Conservation (phyloP, 2,113 vertebrate species). For the Chamaetylas fuelleborni region DNA sequence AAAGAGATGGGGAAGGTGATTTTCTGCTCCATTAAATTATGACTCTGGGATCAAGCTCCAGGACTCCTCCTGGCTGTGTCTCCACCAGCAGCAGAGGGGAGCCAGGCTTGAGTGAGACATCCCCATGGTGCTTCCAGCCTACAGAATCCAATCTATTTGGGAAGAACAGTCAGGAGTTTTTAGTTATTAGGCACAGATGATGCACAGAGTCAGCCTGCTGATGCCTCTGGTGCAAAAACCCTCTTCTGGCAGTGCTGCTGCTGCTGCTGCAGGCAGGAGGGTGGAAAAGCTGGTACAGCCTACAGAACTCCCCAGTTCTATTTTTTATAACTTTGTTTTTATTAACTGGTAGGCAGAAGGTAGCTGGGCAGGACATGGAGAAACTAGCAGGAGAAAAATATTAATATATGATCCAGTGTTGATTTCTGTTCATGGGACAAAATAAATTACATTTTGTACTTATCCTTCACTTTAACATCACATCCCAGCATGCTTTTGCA, state of each 20-base stretch:
- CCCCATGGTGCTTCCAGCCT: background rate
- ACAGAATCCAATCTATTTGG: accelerated
- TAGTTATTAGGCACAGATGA: background rate
- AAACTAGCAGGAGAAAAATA: background rate
- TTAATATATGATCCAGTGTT: background rate
- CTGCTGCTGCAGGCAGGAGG: background rate
- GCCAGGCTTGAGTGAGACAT: accelerated
- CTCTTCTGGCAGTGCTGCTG: background rate
- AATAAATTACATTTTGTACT: background rate
- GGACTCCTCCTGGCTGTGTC: background rate
- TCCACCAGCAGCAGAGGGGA: background rate
- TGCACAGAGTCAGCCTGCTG: background rate
- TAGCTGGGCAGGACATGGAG: background rate
- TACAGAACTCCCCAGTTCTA: background rate
- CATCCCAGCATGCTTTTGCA: background rate
- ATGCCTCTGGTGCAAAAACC: background rate
- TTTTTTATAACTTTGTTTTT: background rate
- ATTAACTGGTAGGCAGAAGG: background rate
- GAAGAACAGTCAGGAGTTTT: background rate
- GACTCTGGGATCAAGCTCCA: background rate
- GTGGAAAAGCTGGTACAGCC: background rate
- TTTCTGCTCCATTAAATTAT: background rate
- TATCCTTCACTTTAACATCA: background rate
- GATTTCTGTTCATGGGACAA: background rate
- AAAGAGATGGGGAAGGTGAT: background rate